Percentiles rank a stretch among this genome's conserved stretches.
Conservation (phyloP, 2,797 vertebrate species). For the Botia almorhae region DNA sequence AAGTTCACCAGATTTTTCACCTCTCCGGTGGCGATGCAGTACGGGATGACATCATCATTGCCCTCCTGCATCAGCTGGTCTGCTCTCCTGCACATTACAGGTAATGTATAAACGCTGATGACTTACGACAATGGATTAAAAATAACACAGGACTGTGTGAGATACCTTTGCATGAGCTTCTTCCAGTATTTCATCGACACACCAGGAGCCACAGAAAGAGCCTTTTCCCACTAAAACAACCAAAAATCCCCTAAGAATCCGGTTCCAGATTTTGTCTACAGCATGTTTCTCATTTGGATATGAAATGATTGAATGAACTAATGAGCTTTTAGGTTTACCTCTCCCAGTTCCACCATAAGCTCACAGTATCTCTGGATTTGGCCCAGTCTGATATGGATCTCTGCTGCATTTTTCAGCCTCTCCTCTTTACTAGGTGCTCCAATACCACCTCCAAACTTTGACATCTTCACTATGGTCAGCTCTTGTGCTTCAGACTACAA, state of each 20-base stretch:
- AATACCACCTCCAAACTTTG: constrained; percentile 94
- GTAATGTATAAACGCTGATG: not conserved
- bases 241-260: not conserved
- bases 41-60: constrained; percentile 91
- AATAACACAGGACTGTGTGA: not conserved
- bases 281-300: too few relatives aligned
- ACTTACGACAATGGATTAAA: not conserved
- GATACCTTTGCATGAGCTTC: constrained; percentile 95
- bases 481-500: constrained; percentile 94
- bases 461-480: constrained; percentile 96
- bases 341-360: constrained; percentile 96
- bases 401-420: constrained; percentile 91
- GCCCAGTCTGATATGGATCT: constrained; percentile 92
- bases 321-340: constrained; percentile 75
- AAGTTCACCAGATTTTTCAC: constrained; percentile 89
- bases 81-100: constrained; percentile 60
- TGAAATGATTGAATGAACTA: not conserved
- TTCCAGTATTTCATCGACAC: constrained; percentile 98
- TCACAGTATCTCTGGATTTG: constrained; percentile 97
- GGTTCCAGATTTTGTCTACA: not conserved
- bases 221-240: constrained; percentile 91
- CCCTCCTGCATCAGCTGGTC: constrained; percentile 94
- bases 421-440: constrained; percentile 94
- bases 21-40: constrained; percentile 90
- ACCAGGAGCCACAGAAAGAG: constrained; percentile 91